Percentiles rank a stretch among this genome's conserved stretches.
Evolutionary conservation across 1,140 invertebrate species (phyloP).

Genomic region (Cardiocondyla obscurior): DNA sequence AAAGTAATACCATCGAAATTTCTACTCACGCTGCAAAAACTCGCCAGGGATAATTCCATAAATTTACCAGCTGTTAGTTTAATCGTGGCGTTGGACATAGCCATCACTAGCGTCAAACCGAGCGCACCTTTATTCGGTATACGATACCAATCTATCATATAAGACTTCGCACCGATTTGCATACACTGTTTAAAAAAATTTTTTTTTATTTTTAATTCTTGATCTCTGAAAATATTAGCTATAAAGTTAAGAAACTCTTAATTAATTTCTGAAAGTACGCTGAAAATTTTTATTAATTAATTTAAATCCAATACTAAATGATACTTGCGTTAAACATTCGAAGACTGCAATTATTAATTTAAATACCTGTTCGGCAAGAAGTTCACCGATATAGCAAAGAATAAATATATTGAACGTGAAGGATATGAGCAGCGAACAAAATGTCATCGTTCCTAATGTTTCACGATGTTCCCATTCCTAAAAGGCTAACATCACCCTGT

Average conservation of each 20-base stretch:
- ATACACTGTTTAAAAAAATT: constrained; percentile 62
- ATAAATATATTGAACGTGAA: constrained; percentile 76
- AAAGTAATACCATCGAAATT: not conserved
- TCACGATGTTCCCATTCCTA: constrained; percentile 74
- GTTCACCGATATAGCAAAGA: constrained; percentile 73
- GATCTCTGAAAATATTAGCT: not conserved
- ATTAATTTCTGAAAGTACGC: not conserved
- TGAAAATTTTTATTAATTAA: not conserved
- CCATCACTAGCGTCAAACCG: constrained; percentile 63
- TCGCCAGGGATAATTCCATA: constrained; percentile 63
- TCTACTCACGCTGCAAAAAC: constrained; percentile 71
- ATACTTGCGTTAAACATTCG: not conserved
- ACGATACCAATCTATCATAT: constrained; percentile 73
- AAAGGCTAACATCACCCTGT: constrained; percentile 47
- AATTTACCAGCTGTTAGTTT: constrained; percentile 73
- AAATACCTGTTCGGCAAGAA: constrained; percentile 71
- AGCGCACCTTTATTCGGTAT: constrained; percentile 64
- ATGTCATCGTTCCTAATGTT: constrained; percentile 63
- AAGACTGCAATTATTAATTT: not conserved
- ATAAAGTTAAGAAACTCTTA: not conserved
- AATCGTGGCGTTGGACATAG: constrained; percentile 63
- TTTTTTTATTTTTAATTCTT: no score
- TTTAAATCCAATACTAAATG: not conserved
- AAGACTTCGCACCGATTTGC: constrained; percentile 58
- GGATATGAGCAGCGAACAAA: constrained; percentile 66